Percentiles rank a stretch among this genome's conserved stretches.
phyloP scores from a whole-genome alignment of 1,140 invertebrate genomes.

The Ips nitidus region DNA sequence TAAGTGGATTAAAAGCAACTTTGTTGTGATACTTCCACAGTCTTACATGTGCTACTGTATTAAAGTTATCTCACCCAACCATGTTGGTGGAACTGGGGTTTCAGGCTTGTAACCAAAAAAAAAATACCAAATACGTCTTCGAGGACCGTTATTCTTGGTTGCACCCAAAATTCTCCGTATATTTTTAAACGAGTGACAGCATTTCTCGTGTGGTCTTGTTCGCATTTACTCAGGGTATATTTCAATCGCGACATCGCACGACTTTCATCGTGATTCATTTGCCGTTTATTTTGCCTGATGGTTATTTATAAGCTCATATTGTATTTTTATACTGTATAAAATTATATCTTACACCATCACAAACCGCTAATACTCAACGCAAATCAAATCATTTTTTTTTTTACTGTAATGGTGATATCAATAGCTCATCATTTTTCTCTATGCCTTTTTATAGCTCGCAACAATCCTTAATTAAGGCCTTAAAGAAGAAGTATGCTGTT shows the following conservation, averaged over 20 bases:
- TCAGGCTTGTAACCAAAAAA: neutral
- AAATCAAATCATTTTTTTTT: too few relatives aligned
- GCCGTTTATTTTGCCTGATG: conserved; percentile 1
- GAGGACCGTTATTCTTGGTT: neutral
- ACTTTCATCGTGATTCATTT: conserved; percentile 19
- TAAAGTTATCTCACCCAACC: too few relatives aligned
- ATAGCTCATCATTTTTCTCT: too few relatives aligned
- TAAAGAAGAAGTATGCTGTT: neutral
- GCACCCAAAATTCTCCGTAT: conserved; percentile 2
- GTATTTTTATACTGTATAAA: neutral
- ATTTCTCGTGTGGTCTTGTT: conserved; percentile 8
- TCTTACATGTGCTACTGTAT: too few relatives aligned
- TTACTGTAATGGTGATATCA: too few relatives aligned
- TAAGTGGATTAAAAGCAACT: too few relatives aligned
- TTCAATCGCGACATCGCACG: conserved; percentile 13
- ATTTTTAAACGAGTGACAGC: conserved; percentile 19
- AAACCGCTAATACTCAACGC: too few relatives aligned
- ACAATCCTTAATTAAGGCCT: too few relatives aligned
- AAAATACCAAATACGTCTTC: too few relatives aligned
- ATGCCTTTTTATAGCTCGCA: too few relatives aligned
- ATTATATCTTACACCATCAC: neutral
- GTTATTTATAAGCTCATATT: conserved; percentile 11
- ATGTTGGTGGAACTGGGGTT: too few relatives aligned
- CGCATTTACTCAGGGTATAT: conserved; percentile 6
- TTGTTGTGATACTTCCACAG: too few relatives aligned